These are phyloP conservation scores for Apodemus speciosus DNA, from an alignment of 2,113 vertebrate genomes.

Conservation along the genomic window DNA sequence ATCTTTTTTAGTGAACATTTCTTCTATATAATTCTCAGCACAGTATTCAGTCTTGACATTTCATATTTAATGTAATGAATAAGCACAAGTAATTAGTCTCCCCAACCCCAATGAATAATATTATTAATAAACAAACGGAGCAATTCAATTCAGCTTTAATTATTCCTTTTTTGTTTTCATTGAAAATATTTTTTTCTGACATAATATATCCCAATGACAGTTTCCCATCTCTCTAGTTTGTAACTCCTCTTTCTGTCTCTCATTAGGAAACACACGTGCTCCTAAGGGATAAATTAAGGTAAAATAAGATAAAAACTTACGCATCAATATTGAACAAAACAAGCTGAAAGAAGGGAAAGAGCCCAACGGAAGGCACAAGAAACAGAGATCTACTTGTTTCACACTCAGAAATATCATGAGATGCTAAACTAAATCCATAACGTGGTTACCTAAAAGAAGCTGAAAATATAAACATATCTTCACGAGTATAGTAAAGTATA, in stretches of 20 bases:
- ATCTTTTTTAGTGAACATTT: neutral
- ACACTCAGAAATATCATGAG: neutral
- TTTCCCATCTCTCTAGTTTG: neutral
- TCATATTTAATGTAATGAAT: neutral
- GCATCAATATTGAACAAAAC: neutral
- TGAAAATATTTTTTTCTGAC: neutral
- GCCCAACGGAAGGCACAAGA: neutral
- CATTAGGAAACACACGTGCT: neutral
- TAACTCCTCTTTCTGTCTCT: neutral
- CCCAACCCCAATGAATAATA: neutral
- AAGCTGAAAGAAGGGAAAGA: neutral
- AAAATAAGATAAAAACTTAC: neutral
- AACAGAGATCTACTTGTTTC: neutral
- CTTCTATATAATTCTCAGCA: neutral
- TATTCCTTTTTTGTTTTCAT: neutral
- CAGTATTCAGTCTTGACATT: neutral
- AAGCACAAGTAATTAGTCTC: neutral
- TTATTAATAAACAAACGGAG: neutral
- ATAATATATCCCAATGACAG: neutral
- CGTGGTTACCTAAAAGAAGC: neutral
- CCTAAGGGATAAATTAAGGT: neutral
- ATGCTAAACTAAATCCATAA: neutral
- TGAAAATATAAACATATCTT: neutral
- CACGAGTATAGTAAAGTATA: neutral
- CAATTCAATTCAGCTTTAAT: neutral